Percentiles rank a stretch among this genome's conserved stretches.
phyloP scores from a whole-genome alignment of 1,140 invertebrate genomes.

The Prorops nasuta region DNA sequence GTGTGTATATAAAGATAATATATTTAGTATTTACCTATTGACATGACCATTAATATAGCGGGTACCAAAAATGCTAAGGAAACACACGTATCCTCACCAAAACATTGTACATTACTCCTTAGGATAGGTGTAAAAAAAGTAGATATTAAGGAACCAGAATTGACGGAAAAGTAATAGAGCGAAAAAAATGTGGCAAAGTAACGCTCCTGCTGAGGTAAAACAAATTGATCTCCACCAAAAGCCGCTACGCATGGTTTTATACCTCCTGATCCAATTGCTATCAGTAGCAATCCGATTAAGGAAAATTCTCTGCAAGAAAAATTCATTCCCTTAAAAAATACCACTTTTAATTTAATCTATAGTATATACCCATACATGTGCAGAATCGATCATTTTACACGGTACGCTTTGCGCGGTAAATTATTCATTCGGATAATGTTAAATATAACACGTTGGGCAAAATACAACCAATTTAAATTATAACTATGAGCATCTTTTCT shows the following conservation, averaged over 20 bases:
- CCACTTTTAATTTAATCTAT: background rate
- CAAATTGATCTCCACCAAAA: conserved; percentile 96
- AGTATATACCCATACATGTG: too few species aligned
- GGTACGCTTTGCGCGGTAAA: too few species aligned
- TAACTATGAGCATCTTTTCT: too few species aligned
- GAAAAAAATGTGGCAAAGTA: conserved; percentile 87
- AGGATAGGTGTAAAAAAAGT: conserved; percentile 88
- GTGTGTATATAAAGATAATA: too few species aligned
- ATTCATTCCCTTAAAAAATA: conserved; percentile 2
- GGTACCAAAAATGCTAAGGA: conserved; percentile 91
- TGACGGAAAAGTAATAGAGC: conserved; percentile 92
- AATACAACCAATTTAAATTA: too few species aligned
- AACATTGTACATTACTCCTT: conserved; percentile 78
- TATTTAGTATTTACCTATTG: conserved; percentile 67
- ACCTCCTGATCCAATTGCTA: conserved; percentile 89
- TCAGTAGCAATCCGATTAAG: conserved; percentile 76
- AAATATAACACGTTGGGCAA: too few species aligned
- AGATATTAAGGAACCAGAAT: conserved; percentile 86
- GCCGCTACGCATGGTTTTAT: conserved; percentile 97
- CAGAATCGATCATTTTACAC: too few species aligned
- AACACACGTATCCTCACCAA: conserved; percentile 80
- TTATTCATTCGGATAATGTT: too few species aligned
- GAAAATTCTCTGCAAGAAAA: conserved; percentile 65
- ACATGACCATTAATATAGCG: conserved; percentile 79
- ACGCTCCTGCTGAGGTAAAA: conserved; percentile 72